phyloP scores from a whole-genome alignment of 2,797 vertebrate species.

The Perodicticus potto region DNA sequence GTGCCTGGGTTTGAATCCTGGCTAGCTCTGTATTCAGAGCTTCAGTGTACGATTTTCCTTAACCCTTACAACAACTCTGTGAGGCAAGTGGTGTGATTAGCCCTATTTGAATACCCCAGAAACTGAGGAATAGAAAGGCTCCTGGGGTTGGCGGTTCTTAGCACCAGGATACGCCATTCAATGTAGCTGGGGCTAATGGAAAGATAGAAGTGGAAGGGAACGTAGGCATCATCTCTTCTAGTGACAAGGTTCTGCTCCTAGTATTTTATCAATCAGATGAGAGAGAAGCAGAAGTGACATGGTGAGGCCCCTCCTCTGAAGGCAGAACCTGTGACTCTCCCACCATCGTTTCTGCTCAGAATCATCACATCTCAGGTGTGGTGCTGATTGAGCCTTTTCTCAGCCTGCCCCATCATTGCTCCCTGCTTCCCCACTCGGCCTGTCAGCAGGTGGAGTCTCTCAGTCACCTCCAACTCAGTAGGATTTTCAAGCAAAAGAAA shows the following conservation, averaged over 20 bases:
- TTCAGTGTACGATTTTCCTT: not conserved
- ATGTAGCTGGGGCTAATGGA: accelerated
- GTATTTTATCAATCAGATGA: not conserved
- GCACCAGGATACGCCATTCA: not conserved
- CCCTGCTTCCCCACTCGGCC: not conserved
- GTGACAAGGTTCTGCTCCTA: not conserved
- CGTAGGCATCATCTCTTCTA: not conserved
- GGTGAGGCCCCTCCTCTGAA: not conserved
- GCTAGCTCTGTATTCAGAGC: not conserved
- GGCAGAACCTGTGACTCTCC: not conserved
- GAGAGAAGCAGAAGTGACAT: not conserved
- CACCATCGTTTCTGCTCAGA: not conserved
- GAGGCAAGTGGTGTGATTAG: not conserved
- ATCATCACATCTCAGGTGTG: not conserved
- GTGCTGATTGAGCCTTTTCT: not conserved
- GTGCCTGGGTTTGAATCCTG: not conserved
- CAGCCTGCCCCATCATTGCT: no score
- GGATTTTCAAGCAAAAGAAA: not conserved
- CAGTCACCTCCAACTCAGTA: not conserved
- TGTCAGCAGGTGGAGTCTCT: not conserved
- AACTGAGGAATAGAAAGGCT: not conserved
- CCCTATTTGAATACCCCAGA: not conserved
- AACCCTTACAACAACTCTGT: not conserved
- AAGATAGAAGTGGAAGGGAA: not conserved
- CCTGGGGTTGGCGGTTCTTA: not conserved